These are phyloP conservation scores for Prorops nasuta DNA, from an alignment of 1,140 invertebrate species.

Conservation along the genomic window DNA sequence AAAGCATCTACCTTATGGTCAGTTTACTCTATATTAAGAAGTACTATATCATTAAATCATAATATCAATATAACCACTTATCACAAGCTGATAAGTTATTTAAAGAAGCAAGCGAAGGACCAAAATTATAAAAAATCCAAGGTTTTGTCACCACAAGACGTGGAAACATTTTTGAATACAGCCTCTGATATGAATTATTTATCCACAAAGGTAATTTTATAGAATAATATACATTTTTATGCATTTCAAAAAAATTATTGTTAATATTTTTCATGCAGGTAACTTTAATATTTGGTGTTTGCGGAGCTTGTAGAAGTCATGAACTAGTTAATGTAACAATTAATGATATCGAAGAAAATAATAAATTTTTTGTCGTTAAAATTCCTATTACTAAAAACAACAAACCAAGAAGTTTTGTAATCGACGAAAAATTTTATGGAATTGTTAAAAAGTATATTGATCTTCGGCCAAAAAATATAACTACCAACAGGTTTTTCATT, in stretches of 20 bases:
- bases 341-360: neutral
- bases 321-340: neutral
- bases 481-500: neutral
- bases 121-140: neutral
- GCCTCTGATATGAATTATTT: neutral
- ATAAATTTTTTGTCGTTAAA: neutral
- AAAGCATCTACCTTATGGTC: neutral
- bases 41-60: neutral
- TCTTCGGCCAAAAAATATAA: neutral
- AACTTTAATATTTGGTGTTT: neutral
- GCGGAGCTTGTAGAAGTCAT: neutral
- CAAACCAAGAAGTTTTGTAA: neutral
- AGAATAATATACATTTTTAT: neutral
- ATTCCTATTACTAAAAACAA: neutral
- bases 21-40: neutral
- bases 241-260: neutral
- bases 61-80: neutral
- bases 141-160: neutral
- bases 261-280: neutral
- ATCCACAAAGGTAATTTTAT: neutral
- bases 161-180: neutral
- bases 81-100: neutral
- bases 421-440: neutral
- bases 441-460: conserved; percentile 8
- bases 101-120: neutral